Percentiles rank a stretch among this genome's conserved stretches.
phyloP scores from a whole-genome alignment of 2,113 vertebrate species.

The Micromys minutus region DNA sequence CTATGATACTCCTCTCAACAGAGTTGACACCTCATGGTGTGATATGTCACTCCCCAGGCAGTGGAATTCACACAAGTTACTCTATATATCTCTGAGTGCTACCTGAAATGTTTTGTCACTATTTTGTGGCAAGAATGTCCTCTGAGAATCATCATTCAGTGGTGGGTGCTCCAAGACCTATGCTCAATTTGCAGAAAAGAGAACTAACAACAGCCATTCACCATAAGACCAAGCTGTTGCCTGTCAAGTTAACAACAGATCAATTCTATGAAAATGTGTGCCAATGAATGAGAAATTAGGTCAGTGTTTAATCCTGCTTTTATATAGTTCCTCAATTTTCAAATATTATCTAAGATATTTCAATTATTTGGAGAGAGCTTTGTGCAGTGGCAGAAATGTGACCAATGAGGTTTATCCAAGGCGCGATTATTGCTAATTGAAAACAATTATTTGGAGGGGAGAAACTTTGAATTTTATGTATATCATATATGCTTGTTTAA shows the following conservation, averaged over 20 bases:
- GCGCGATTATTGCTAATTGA: too few species aligned
- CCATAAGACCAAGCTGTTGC: background rate
- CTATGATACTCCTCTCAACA: background rate
- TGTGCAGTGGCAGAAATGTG: too few species aligned
- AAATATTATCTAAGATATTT: background rate
- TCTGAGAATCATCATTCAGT: background rate
- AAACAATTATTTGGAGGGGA: background rate
- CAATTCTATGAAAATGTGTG: background rate
- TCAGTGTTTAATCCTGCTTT: background rate
- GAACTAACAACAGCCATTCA: background rate
- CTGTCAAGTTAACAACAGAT: conserved; percentile 34
- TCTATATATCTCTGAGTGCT: background rate
- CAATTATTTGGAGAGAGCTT: background rate
- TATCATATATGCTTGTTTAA: background rate
- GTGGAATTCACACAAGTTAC: background rate
- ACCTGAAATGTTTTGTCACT: background rate
- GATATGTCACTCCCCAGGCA: background rate
- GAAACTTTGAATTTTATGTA: background rate
- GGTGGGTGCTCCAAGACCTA: background rate
- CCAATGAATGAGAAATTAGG: background rate
- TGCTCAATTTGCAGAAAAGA: conserved; percentile 33
- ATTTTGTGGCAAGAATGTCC: background rate
- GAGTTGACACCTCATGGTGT: background rate
- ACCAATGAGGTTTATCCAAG: too few species aligned
- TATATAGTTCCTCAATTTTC: background rate